Evolutionary conservation across 2,113 vertebrate species (phyloP), one percentile per base, ranked within the genome.

Genomic region (Lichenostomus cassidix): DNA sequence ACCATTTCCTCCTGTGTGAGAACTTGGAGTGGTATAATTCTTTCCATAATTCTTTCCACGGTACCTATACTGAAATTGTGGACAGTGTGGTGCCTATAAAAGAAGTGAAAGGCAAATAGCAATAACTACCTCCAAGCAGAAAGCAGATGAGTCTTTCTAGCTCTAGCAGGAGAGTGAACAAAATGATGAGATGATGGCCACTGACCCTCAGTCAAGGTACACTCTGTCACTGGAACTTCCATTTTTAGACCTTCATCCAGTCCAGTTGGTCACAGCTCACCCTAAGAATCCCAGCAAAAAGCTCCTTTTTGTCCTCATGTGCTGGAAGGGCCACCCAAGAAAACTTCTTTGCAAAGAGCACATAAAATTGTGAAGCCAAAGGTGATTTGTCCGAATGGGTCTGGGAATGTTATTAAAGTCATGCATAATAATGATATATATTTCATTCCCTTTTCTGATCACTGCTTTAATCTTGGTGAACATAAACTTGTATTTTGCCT

Each of bases 1-100:
- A 93, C 33, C n/a, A 41, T 96, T 96, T 97, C 90, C 47, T 96
- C 37, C 64, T 76, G 16, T 75, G 69, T 93, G 79, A 85, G 64
- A n/a, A 88, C 29, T 91, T 1, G 2, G 79, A 81, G n/a, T 55
- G 24, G 5, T 60, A 41, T 60, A 7, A 67, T 28, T 37, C 37
- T 37, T 37, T 37, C 37, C 31, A 35, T 42, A 3, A 42, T 46
- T 76, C 92, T 95, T 87, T 77, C 50, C 65, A 67, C n/a, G 39
- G 47, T 63, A 58, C 4, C 5, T 33, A 28, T 35, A 44, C 12
- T 47, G 39, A 33, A 59, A 75, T 74, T 62, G 29, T 47, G 28
- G 53, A 75, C 81, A 90, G 69, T 49, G 24, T 87, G 31, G 22
- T 83, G 7, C 53, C 75, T 83, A 46, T 11, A 70, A 89, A 88